Base-by-base conservation (phyloP, 2,113 vertebrate genomes). In the Propithecus coquereli region DNA sequence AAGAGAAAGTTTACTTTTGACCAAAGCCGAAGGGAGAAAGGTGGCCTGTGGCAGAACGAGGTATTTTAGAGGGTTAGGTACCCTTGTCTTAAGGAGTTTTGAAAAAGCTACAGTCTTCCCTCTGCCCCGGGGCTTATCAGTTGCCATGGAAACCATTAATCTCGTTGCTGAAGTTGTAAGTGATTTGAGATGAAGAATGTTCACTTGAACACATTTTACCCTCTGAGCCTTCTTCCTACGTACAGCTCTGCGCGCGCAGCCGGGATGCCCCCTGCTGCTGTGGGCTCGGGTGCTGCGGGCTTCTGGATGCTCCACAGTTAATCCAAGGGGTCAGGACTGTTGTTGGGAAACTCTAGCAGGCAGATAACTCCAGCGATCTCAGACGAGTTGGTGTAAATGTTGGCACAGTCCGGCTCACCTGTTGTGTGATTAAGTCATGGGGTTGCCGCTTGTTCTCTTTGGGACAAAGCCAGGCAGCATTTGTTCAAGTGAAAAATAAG, bases 391-490 rank as follows among this genome's bases (percentile, higher is more conserved):
- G 89, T 81, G 76, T 96, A 61, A 61, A 8, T 32, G 81, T 43
- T 97, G 97, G 97, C 97, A 47, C 3, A 0, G 79, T 11, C 9
- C 0, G 57, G 96, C 96, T 97, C 97, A 97, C 97, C 97, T 97
- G 97, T 96, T 52, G 94, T 70, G 92, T 93, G 97, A 94, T 91
- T 70, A 94, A 97, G 95, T 94, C 96, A 92, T 90, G 97, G 88
- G 92, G 96, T 45, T 70, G 89, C 96, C 8, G 43, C 95, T 96
- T 96, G 97, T 76, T 94, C 95, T 91, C 95, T 83, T 79, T 97
- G 97, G 96, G 90, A 70, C 0, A 4, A 25, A 8, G 96, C 97
- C 97, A 98, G 92, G 92, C 90, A 84, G 95, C 97, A 96, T 97
- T 87, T 97, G 97, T 95, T 95, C 94, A 32, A 54, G 92, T 47